These are phyloP conservation scores for Acrocephalus kingi DNA, from an alignment of 2,113 vertebrate species.

Conservation along the genomic window DNA sequence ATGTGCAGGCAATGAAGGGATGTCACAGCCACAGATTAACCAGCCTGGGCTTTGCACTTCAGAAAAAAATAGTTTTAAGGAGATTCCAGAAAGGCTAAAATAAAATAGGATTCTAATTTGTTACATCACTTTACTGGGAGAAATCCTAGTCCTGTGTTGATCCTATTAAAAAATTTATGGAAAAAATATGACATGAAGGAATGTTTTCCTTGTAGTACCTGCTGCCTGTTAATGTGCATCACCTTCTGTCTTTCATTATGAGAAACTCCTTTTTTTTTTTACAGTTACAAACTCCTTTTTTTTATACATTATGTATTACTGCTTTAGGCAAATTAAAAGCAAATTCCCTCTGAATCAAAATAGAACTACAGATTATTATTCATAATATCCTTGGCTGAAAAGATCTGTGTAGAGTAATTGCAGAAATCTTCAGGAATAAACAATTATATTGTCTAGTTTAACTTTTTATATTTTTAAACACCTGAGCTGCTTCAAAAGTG, in stretches of 20 bases:
- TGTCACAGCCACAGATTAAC: background rate
- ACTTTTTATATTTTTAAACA: background rate
- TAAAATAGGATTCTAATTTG: background rate
- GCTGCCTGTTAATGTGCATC: background rate
- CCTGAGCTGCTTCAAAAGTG: background rate
- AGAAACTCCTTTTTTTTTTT: background rate
- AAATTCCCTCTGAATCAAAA: background rate
- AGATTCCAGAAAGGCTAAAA: background rate
- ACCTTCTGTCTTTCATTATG: background rate
- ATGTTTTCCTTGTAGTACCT: background rate
- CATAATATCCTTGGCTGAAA: background rate
- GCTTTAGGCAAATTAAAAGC: background rate
- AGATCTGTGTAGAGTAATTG: background rate
- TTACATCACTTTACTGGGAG: background rate
- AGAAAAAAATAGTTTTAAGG: background rate
- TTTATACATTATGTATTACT: background rate
- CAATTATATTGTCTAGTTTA: background rate
- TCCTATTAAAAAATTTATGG: background rate
- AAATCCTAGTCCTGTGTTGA: background rate
- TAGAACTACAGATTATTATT: background rate
- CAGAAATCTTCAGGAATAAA: background rate
- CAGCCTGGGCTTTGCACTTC: background rate
- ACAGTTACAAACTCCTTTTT: background rate
- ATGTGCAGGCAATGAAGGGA: background rate
- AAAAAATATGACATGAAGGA: background rate